Evolutionary conservation across 2,113 vertebrate species (phyloP).

Genomic region (Colaptes auratus): DNA sequence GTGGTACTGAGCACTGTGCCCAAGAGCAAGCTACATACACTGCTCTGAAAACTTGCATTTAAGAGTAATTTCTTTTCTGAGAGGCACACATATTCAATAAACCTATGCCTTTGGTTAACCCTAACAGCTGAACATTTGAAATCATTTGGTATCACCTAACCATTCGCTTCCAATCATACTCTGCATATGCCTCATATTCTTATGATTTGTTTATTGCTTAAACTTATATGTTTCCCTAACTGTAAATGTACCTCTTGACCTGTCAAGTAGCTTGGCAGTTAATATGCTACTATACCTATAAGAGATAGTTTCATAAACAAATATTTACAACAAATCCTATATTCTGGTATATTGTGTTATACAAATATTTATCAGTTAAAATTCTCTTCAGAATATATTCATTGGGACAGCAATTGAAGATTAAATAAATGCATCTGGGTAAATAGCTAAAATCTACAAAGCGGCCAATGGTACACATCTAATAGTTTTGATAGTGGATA

Average conservation of each 20-base stretch:
- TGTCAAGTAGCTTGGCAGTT: slow-evolving; percentile 11
- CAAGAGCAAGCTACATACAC: not conserved
- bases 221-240: not conserved
- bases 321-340: not conserved
- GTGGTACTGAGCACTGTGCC: not conserved
- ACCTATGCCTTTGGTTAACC: not conserved
- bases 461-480: not conserved
- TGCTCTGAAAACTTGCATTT: not conserved
- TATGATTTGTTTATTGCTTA: slow-evolving; percentile 3
- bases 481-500: not conserved
- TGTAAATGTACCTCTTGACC: slow-evolving; percentile 30
- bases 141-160: not conserved
- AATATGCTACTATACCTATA: not conserved
- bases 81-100: not conserved
- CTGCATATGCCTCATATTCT: not conserved
- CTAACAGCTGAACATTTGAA: not conserved
- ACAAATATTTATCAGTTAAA: not conserved
- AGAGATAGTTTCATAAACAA: slow-evolving; percentile 33
- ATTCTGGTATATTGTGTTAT: not conserved
- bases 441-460: not conserved
- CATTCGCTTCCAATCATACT: not conserved
- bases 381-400: not conserved
- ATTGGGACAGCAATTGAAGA: not conserved
- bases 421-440: not conserved
- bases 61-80: not conserved